phyloP scores from a whole-genome alignment of 2,113 vertebrate species.

The Sylvicapra grimmia region DNA sequence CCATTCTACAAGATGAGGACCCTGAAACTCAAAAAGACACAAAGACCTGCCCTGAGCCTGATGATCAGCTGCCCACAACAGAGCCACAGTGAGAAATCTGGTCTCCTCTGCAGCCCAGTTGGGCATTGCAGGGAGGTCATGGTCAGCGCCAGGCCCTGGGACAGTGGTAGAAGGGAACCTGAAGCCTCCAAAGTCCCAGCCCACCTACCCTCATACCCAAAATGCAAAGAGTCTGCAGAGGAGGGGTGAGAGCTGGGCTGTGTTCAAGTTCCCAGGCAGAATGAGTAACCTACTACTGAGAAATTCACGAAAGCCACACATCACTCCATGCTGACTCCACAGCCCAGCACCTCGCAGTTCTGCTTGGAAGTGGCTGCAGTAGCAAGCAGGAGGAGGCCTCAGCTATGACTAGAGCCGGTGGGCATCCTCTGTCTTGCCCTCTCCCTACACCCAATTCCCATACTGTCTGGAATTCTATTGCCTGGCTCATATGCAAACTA shows the following conservation, averaged over 20 bases:
- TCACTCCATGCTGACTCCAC: not conserved
- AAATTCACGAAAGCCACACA: not conserved
- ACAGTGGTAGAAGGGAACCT: not conserved
- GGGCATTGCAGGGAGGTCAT: not conserved
- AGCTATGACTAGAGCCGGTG: not conserved
- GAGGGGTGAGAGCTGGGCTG: not conserved
- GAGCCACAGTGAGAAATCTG: not conserved
- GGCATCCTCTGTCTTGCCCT: not conserved
- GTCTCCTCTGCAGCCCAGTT: not conserved
- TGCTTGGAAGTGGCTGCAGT: not conserved
- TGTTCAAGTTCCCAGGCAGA: not conserved
- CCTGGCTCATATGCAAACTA: not conserved
- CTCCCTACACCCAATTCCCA: not conserved
- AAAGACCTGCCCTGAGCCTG: not conserved
- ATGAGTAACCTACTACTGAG: not conserved
- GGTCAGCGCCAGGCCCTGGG: not conserved
- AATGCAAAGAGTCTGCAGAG: not conserved
- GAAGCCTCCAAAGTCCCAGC: not conserved
- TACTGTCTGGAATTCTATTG: not conserved
- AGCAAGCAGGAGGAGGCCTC: not conserved
- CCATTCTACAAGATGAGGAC: not conserved
- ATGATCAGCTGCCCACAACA: not conserved
- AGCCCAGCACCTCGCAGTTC: not conserved
- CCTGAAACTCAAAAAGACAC: not conserved
- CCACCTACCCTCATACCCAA: not conserved